A percentile compares a stretch with the other conserved stretches of the same genome.
phyloP scores from a whole-genome alignment of 64 coral and sea anemone species.

The Exaiptasia diaphana region DNA sequence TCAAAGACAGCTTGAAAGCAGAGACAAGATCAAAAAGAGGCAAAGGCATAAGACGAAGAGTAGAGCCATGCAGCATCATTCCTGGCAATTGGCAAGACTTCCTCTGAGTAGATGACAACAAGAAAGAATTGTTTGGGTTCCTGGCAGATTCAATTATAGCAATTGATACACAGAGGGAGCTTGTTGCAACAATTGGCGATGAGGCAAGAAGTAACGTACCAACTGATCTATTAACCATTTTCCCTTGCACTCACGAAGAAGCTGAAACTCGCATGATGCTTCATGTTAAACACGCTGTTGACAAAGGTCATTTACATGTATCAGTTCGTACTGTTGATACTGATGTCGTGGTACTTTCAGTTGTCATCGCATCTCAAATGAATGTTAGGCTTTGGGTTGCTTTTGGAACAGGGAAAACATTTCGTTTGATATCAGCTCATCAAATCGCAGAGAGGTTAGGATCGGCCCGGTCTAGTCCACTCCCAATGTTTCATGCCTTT shows the following conservation, averaged over 20 bases:
- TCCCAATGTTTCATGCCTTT: slow-evolving; percentile 6
- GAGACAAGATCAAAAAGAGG: slow-evolving; percentile 12
- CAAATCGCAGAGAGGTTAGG: not conserved
- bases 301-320: not conserved
- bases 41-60: not conserved
- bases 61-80: not conserved
- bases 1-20: slow-evolving; percentile 8
- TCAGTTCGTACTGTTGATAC: slow-evolving; percentile 6
- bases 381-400: not conserved
- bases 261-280: not conserved
- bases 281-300: not conserved
- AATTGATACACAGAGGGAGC: not conserved
- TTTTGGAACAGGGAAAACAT: slow-evolving; percentile 28
- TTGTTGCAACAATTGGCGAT: not conserved
- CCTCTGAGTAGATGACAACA: slow-evolving; percentile 14
- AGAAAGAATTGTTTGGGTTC: slow-evolving; percentile 14
- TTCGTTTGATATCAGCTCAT: slow-evolving; percentile 8
- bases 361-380: not conserved
- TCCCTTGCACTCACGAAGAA: slow-evolving; percentile 3
- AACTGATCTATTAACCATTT: not conserved
- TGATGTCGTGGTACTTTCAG: slow-evolving; percentile 7
- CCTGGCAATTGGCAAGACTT: slow-evolving; percentile 7
- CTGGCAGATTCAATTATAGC: not conserved
- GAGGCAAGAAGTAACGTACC: slow-evolving; percentile 1
- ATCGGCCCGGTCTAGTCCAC: not conserved